Percentiles rank a stretch among this genome's conserved stretches.
These are phyloP conservation scores for Terebella lapidaria DNA, from an alignment of 2,888 invertebrate genomes.

Conservation along the genomic window DNA sequence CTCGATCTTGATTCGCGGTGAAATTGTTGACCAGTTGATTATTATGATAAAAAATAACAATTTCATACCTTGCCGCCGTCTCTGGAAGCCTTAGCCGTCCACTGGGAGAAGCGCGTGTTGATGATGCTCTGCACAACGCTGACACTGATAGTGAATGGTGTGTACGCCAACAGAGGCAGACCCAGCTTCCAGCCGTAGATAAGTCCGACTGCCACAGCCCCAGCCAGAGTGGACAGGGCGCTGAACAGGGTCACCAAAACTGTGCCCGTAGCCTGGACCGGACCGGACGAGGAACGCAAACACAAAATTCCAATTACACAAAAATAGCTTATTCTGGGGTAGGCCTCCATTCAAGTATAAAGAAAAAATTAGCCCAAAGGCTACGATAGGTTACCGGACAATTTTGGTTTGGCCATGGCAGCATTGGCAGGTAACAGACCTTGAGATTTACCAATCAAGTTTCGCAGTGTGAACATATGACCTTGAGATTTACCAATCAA, in stretches of 20 bases:
- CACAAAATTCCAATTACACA: background rate
- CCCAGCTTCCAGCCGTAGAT: conserved; percentile 59
- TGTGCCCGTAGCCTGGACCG: conserved; percentile 54
- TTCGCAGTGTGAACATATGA: too few relatives aligned
- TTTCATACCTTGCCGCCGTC: conserved; percentile 57
- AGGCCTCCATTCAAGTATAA: too few relatives aligned
- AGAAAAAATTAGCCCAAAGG: too few relatives aligned
- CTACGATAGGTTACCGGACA: too few relatives aligned
- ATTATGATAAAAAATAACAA: too few relatives aligned
- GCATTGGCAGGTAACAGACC: too few relatives aligned
- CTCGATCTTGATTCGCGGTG: too few relatives aligned
- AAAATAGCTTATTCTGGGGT: too few relatives aligned
- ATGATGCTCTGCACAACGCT: conserved; percentile 37
- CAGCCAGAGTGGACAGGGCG: conserved; percentile 45
- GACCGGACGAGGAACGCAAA: background rate
- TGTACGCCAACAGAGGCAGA: conserved; percentile 57
- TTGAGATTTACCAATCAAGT: too few relatives aligned
- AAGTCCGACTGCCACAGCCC: conserved; percentile 52
- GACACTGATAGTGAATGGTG: conserved; percentile 54
- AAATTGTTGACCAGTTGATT: too few relatives aligned
- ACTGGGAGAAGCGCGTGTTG: conserved; percentile 28
- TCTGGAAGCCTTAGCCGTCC: conserved; percentile 55
- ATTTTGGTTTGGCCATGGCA: too few relatives aligned
- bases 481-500: too few relatives aligned
- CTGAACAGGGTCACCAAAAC: conserved; percentile 52